These are phyloP conservation scores for Myripristis jacobus DNA, from an alignment of 2,797 vertebrate genomes.

Conservation along the genomic window DNA sequence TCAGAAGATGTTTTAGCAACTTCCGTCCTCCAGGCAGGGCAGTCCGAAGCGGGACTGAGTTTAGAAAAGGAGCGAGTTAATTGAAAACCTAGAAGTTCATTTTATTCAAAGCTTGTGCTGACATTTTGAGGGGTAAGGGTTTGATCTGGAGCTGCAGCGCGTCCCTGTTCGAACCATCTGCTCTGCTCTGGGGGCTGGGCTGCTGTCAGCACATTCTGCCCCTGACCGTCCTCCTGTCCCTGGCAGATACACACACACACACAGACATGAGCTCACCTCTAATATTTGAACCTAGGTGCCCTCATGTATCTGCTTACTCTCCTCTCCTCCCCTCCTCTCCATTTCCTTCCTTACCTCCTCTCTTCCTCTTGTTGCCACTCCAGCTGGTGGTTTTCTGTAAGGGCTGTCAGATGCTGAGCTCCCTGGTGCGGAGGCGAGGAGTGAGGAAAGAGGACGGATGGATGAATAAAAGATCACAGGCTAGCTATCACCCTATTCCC, in stretches of 20 bases:
- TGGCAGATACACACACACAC: conserved; percentile 7
- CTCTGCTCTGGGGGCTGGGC: conserved; percentile 58
- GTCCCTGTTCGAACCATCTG: conserved; percentile 71
- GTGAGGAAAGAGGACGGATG: conserved; percentile 55
- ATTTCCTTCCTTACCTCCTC: background rate
- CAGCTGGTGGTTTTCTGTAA: conserved; percentile 74
- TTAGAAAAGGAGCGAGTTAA: conserved; percentile 30
- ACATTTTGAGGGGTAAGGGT: conserved; percentile 51
- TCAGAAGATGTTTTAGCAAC: too few species aligned
- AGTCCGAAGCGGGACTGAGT: background rate
- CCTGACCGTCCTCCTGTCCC: conserved; percentile 56
- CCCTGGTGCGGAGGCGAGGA: conserved; percentile 62
- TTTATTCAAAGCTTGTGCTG: conserved; percentile 40
- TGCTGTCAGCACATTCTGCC: conserved; percentile 73
- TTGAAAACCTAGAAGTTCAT: conserved; percentile 27
- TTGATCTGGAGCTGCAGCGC: conserved; percentile 51
- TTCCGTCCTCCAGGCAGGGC: too few species aligned
- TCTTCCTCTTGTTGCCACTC: conserved; percentile 68
- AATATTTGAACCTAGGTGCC: background rate
- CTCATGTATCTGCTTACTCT: background rate
- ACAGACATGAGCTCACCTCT: background rate
- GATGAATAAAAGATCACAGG: conserved; percentile 82
- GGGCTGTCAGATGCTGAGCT: conserved; percentile 69
- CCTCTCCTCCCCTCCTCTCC: conserved; percentile 8
- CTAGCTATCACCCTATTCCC: conserved; percentile 56